phyloP scores from a whole-genome alignment of 2,888 invertebrate genomes.

The Thelaira solivaga region DNA sequence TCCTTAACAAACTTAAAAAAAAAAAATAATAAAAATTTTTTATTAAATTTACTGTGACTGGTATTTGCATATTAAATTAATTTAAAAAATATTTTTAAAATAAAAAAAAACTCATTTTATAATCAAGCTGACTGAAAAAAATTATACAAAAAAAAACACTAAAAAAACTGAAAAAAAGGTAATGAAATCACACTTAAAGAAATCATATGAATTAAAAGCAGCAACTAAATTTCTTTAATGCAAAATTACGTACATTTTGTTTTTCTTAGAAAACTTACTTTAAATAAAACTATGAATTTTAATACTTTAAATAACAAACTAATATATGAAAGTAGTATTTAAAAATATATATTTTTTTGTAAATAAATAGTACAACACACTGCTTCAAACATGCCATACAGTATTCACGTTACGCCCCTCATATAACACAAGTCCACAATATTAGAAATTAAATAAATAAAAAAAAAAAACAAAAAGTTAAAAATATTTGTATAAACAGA shows the following conservation, averaged over 20 bases:
- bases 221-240: slow-evolving; percentile 61
- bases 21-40: too few species aligned
- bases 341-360: not conserved
- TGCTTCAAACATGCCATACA: slow-evolving; percentile 58
- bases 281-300: slow-evolving; percentile 8
- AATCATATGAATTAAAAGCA: not conserved
- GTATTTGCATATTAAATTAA: too few species aligned
- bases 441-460: not conserved
- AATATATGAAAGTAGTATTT: too few species aligned
- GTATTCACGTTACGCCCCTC: slow-evolving; percentile 60
- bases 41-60: too few species aligned
- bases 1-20: too few species aligned
- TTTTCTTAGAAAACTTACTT: not conserved
- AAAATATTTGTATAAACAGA: not conserved
- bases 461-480: not conserved
- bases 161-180: too few species aligned
- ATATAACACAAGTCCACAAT: slow-evolving; percentile 58
- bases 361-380: slow-evolving; percentile 35
- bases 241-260: slow-evolving; percentile 54
- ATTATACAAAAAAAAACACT: too few species aligned
- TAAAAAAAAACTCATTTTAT: too few species aligned
- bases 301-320: not conserved
- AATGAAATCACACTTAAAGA: not conserved
- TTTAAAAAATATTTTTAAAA: too few species aligned
- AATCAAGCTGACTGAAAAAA: too few species aligned